A percentile compares a stretch with the other conserved stretches of the same genome.
Conservation (phyloP, 2,888 invertebrate genomes). For the Apocheima hispidaria region DNA sequence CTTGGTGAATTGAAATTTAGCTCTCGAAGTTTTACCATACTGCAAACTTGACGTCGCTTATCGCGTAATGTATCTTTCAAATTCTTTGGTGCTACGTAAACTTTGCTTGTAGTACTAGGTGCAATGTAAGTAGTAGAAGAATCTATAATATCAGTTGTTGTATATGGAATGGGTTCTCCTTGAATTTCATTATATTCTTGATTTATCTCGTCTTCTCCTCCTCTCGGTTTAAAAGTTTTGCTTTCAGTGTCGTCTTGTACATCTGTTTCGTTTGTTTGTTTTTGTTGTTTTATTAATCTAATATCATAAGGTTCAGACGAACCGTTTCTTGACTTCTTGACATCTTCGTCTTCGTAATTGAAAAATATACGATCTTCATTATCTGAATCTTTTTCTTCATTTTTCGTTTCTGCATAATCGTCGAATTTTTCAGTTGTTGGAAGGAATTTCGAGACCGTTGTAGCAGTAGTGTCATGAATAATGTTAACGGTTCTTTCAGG, state of each 20-base stretch:
- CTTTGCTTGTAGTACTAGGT: not conserved
- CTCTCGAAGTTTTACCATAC: conserved; percentile 62
- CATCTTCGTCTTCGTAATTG: conserved; percentile 56
- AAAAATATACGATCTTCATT: conserved; percentile 63
- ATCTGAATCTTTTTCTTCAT: conserved; percentile 55
- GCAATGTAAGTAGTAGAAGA: not conserved
- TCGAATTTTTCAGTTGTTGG: conserved; percentile 32
- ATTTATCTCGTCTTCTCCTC: not conserved
- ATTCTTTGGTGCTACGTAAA: conserved; percentile 14
- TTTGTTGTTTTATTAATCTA: conserved; percentile 36
- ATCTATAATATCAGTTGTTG: not conserved
- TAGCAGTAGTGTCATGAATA: conserved; percentile 25
- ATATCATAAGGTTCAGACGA: conserved; percentile 50
- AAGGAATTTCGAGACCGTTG: conserved; percentile 40
- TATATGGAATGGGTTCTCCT: not conserved
- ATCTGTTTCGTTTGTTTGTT: conserved; percentile 20
- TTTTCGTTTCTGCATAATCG: conserved; percentile 42
- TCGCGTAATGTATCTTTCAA: conserved; percentile 26
- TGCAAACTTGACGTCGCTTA: conserved; percentile 56
- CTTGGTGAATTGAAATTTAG: conserved; percentile 69
- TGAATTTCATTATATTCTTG: conserved; percentile 14
- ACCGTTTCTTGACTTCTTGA: conserved; percentile 50
- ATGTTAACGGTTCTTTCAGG: conserved; percentile 45
- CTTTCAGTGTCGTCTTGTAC: conserved; percentile 3
- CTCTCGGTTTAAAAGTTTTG: not conserved